Conservation (phyloP, 2,888 invertebrate genomes). For the Lasioglossum malachurum region DNA sequence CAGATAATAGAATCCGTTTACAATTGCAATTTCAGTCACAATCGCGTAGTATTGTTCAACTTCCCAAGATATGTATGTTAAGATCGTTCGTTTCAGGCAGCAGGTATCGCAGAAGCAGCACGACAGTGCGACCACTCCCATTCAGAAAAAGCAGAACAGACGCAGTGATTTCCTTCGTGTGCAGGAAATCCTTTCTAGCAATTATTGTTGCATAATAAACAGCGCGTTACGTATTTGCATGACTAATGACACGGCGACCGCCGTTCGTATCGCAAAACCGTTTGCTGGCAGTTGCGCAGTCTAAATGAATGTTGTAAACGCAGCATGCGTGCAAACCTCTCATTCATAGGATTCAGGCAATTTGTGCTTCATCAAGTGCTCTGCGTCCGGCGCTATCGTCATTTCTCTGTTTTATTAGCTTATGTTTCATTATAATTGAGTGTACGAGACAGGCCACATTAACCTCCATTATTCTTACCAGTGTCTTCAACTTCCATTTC, state of each 20-base stretch:
- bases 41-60: no score
- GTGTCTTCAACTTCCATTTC: neutral
- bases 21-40: neutral
- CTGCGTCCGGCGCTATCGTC: neutral
- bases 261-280: slow-evolving; percentile 21
- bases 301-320: slow-evolving; percentile 15
- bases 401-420: slow-evolving; percentile 15
- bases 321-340: slow-evolving; percentile 31
- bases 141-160: slow-evolving; percentile 2
- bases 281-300: slow-evolving; percentile 12
- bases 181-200: slow-evolving; percentile 25
- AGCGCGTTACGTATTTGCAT: neutral
- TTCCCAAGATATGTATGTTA: neutral
- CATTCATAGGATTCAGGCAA: slow-evolving; percentile 26
- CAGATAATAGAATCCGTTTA: neutral
- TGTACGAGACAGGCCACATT: neutral
- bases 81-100: neutral
- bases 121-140: neutral
- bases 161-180: neutral
- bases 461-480: neutral
- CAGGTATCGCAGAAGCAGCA: neutral
- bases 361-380: slow-evolving; percentile 12
- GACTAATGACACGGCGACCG: slow-evolving; percentile 6
- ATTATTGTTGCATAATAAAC: slow-evolving; percentile 29
- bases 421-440: neutral